Evolutionary conservation across 2,797 vertebrate genomes (phyloP).

Genomic region (Scomberomorus guttatus): DNA sequence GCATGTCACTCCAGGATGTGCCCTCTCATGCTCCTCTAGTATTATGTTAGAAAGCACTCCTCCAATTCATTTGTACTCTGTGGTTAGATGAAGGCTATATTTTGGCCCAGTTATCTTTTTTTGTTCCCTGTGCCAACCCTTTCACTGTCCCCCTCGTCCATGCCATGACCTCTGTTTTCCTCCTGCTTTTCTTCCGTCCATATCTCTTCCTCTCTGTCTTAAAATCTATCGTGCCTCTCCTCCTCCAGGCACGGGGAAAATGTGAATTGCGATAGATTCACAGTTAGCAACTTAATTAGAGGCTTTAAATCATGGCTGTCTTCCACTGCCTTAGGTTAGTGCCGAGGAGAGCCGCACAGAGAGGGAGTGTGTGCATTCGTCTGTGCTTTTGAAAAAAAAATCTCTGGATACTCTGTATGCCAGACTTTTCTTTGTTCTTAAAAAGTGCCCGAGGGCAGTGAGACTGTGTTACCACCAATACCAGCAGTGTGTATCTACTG

Average conservation of each 20-base stretch:
- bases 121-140: not conserved
- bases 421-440: constrained; percentile 39
- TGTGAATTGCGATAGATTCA: constrained; percentile 72
- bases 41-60: constrained; percentile 35
- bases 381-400: constrained; percentile 23
- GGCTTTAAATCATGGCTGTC: constrained; percentile 74
- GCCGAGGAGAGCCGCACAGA: constrained; percentile 27
- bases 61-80: constrained; percentile 24
- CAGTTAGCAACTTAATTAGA: constrained; percentile 82
- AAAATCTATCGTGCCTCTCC: constrained; percentile 59
- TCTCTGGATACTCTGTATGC: constrained; percentile 26
- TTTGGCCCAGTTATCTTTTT: constrained; percentile 31
- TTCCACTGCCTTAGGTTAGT: constrained; percentile 58
- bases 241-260: constrained; percentile 59
- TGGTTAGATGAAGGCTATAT: constrained; percentile 27
- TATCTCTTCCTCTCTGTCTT: constrained; percentile 44
- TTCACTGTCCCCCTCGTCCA: constrained; percentile 23
- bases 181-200: constrained; percentile 37
- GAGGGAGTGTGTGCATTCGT: constrained; percentile 14
- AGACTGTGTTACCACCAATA: not conserved
- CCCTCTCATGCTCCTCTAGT: constrained; percentile 25
- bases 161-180: constrained; percentile 31
- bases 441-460: constrained; percentile 5
- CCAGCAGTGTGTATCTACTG: not conserved
- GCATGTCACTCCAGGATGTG: constrained; percentile 29